These are phyloP conservation scores for Diabrotica virgifera DNA, from an alignment of 1,140 invertebrate genomes.

Conservation along the genomic window DNA sequence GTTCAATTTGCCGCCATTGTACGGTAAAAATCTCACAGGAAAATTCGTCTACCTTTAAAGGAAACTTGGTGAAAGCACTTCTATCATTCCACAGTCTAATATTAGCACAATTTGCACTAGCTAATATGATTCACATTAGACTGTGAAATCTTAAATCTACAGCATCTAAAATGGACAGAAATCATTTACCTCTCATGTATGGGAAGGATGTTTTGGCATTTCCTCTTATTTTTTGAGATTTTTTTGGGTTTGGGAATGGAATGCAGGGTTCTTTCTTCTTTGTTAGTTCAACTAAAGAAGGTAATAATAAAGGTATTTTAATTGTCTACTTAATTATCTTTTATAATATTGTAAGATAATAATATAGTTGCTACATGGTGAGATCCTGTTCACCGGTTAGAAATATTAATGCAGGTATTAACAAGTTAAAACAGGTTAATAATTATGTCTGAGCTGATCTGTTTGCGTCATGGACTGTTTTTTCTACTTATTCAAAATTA, in stretches of 20 bases:
- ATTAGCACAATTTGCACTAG: too few relatives aligned
- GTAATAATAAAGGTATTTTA: neutral
- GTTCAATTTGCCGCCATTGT: constrained; percentile 36
- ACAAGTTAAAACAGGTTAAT: too few relatives aligned
- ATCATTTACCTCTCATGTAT: neutral
- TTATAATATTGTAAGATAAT: too few relatives aligned
- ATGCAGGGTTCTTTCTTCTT: constrained; percentile 10
- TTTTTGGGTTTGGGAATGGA: constrained; percentile 8
- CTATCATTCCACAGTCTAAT: too few relatives aligned
- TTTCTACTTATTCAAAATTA: too few relatives aligned
- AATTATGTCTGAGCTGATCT: too few relatives aligned
- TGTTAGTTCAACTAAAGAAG: constrained; percentile 5
- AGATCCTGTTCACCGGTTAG: too few relatives aligned
- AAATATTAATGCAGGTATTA: too few relatives aligned
- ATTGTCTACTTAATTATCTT: neutral
- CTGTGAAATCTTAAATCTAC: neutral
- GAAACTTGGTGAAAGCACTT: neutral
- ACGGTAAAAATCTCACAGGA: constrained; percentile 17
- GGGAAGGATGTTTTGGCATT: constrained; percentile 7
- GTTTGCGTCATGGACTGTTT: too few relatives aligned
- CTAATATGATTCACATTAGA: neutral
- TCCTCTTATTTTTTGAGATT: constrained; percentile 8
- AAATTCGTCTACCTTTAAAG: neutral
- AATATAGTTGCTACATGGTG: too few relatives aligned
- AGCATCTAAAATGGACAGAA: too few relatives aligned